Evolutionary conservation across 2,113 vertebrate genomes (phyloP), one percentile per base, ranked within the genome.

Genomic region (Cyprinodon tularosa): DNA sequence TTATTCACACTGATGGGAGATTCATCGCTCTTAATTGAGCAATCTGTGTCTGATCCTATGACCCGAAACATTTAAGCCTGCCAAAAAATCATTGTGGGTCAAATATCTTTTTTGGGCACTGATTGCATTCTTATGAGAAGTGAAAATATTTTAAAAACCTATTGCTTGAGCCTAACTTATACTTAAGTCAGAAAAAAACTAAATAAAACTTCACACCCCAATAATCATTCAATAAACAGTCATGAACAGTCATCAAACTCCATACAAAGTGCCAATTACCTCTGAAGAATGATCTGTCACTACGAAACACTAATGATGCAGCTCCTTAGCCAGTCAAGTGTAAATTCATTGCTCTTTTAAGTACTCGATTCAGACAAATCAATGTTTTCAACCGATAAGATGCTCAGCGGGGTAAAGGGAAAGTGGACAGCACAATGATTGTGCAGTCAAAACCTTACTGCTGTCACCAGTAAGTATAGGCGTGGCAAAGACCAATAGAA

Each of bases 291-390:
- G 66, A 76, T 59, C 20, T 47, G 22, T 29, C 29, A 68, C 72
- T 74, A 64, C 47, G 57, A 61, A 53, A 36, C 47, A 70, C 69
- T 13, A 64, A 64, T 57, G n/a, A 70, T 37, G 38, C 75, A 77
- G 61, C 22, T 70, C 42, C n/a, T 38, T 70, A 68, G 13, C 48
- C 39, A 12, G 65, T 61, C 45, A 73, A 64, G 45, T 53, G 57
- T 66, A 40, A 59, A 36, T 68, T 47, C 42, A 0, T 3, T 67
- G 60, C 59, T 59, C 8, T 48, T 65, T 20, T 42, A 20, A 48
- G 38, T 45, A 38, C 37, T 36, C n/a, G 22, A 62, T 68, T 66
- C 53, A 42, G 42, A 62, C 0, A 62, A 36, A 15, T 75, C 61
- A 11, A 42, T 38, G 39, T 47, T 62, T 67, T 74, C 44, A 12